A percentile compares a stretch with the other conserved stretches of the same genome.
These are phyloP conservation scores for Chromoteleia sp. DNA, from an alignment of 2,888 invertebrate genomes.

Conservation along the genomic window DNA sequence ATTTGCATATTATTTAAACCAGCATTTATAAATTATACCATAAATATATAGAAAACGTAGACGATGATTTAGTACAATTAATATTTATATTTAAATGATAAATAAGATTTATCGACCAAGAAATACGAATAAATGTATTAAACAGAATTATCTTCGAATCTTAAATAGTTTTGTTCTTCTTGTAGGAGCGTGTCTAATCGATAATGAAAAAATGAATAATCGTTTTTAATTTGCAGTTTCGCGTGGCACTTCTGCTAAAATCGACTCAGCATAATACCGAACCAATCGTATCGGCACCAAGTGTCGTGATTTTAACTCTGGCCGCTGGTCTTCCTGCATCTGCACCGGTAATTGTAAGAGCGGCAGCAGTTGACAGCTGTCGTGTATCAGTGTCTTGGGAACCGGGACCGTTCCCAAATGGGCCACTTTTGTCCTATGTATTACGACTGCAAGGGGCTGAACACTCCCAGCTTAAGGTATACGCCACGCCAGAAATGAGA, in stretches of 20 bases:
- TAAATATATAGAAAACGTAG: no score
- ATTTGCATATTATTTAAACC: no score
- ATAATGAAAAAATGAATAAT: not conserved
- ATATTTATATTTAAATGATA: no score
- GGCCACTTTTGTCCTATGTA: conserved; percentile 94
- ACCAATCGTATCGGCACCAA: conserved; percentile 90
- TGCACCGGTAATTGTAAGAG: conserved; percentile 90
- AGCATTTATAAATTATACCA: no score
- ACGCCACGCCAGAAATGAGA: conserved; percentile 81
- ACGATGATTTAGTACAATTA: no score
- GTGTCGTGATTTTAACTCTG: conserved; percentile 91
- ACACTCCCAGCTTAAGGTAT: conserved; percentile 89
- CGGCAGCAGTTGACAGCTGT: conserved; percentile 92
- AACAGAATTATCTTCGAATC: no score
- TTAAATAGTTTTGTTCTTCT: no score
- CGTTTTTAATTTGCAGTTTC: conserved; percentile 88
- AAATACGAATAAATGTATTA: no score
- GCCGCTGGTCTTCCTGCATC: conserved; percentile 91
- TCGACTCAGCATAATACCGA: conserved; percentile 88
- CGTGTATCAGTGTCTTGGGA: conserved; percentile 95
- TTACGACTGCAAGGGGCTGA: conserved; percentile 88
- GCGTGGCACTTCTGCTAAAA: conserved; percentile 91
- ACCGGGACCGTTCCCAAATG: conserved; percentile 94
- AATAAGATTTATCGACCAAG: no score
- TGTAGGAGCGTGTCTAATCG: no score